These are phyloP conservation scores for Cremastinae sp. DNA, from an alignment of 2,888 invertebrate species.

Conservation along the genomic window DNA sequence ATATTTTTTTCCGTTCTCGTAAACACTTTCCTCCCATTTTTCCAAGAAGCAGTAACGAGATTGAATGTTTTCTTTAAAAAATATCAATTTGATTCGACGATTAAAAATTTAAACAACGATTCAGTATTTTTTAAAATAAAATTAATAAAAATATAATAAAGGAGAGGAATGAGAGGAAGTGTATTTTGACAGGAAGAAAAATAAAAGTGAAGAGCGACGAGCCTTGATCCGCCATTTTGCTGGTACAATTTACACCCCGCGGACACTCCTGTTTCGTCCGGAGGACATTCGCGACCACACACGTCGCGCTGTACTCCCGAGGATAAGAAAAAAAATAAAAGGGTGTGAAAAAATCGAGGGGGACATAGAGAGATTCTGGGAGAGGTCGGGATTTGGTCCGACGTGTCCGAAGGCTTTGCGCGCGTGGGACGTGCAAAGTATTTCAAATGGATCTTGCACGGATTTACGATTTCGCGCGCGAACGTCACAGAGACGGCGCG, in stretches of 20 bases:
- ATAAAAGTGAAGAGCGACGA: slow-evolving; percentile 63
- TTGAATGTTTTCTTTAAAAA: no score
- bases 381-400: slow-evolving; percentile 30
- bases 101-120: no score
- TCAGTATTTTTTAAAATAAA: no score
- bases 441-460: slow-evolving; percentile 66
- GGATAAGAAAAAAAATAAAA: slow-evolving; percentile 41
- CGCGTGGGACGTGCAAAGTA: slow-evolving; percentile 68
- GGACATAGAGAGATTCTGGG: slow-evolving; percentile 38
- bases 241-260: slow-evolving; percentile 69
- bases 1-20: no score
- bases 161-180: no score
- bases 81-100: no score
- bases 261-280: slow-evolving; percentile 13
- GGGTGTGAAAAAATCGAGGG: slow-evolving; percentile 10
- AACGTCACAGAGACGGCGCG: neutral
- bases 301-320: slow-evolving; percentile 61
- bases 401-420: slow-evolving; percentile 28
- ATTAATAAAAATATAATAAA: neutral
- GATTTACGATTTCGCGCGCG: slow-evolving; percentile 68
- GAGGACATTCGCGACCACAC: slow-evolving; percentile 69
- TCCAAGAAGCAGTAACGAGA: no score
- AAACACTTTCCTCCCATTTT: no score
- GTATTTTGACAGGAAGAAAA: neutral
- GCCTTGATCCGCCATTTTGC: slow-evolving; percentile 74